Evolutionary conservation across 2,113 vertebrate species (phyloP), one percentile per base, ranked within the genome.

Genomic region (Scalopus aquaticus): DNA sequence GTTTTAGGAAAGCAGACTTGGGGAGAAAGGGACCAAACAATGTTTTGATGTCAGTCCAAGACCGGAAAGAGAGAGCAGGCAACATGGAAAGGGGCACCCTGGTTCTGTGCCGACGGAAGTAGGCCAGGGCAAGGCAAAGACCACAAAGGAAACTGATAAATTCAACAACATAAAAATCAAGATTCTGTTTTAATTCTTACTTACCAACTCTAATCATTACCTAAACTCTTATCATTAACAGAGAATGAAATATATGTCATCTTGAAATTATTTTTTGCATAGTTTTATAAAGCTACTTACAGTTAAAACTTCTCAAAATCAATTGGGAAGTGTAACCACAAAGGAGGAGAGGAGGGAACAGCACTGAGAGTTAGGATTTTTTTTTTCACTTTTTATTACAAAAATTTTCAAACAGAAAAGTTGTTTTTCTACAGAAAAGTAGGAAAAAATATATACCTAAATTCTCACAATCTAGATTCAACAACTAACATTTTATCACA

Each of bases 51-150:
- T 87, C 58, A 56, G 17, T 51, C 28, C 24, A 46, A 72, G 82
- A 83, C 0, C 81, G 60, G 96, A 78, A 95, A 95, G 30, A 97
- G 72, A 22, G 87, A 95, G 42, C 30, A 90, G 54, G 32, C 85
- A 64, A 54, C 28, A 78, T 32, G 30, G 83, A 58, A 84, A 78
- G 51, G 84, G 49, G 72, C 74, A 80, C 54, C 6, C 62, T 26
- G 77, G 67, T 62, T 88, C 2, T 88, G 58, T 80, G 44, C 44
- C 28, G 85, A 32, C 9, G 49, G 9, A 1, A 80, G 28, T 35
- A 12, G 62, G 64, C 35, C 35, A 54, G 7, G 16, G 56, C 30
- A 44, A 62, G 24, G 20, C 42, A 64, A 79, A 58, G 87, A 35
- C 30, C 56, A 37, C 15, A 30, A 80, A 65, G 32, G 42, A 91